phyloP scores from a whole-genome alignment of 2,888 invertebrate genomes.

The Tridacna gigas region DNA sequence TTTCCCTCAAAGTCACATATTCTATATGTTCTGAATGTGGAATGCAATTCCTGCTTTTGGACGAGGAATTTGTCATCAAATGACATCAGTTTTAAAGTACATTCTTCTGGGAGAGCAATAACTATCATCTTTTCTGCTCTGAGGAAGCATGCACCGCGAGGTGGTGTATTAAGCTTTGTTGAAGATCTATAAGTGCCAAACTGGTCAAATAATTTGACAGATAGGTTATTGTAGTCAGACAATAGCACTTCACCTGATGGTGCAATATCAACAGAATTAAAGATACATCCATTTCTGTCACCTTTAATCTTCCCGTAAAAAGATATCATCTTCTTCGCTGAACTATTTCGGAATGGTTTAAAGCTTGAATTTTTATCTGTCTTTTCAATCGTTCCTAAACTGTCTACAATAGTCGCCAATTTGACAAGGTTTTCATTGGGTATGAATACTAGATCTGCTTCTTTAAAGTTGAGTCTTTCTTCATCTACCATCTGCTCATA shows the following conservation, averaged over 20 bases:
- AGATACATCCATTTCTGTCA: slow-evolving; percentile 60
- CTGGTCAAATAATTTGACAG: slow-evolving; percentile 60
- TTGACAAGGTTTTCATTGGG: slow-evolving; percentile 56
- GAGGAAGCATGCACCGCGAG: slow-evolving; percentile 57
- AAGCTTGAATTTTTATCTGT: slow-evolving; percentile 48
- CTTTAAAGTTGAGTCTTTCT: slow-evolving; percentile 59
- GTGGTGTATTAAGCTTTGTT: slow-evolving; percentile 55
- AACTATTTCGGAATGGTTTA: slow-evolving; percentile 54
- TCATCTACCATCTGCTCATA: slow-evolving; percentile 60
- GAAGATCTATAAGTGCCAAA: slow-evolving; percentile 60
- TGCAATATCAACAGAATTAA: slow-evolving; percentile 60
- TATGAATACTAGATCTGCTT: slow-evolving; percentile 56
- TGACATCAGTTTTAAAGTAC: slow-evolving; percentile 58
- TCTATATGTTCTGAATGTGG: slow-evolving; percentile 59
- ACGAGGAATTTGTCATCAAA: slow-evolving; percentile 57
- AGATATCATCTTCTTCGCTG: slow-evolving; percentile 59
- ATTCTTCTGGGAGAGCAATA: slow-evolving; percentile 64
- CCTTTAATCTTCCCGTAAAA: slow-evolving; percentile 61
- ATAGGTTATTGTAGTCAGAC: slow-evolving; percentile 62
- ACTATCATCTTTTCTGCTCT: slow-evolving; percentile 52
- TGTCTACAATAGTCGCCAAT: slow-evolving; percentile 52
- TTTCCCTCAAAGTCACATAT: slow-evolving; percentile 52
- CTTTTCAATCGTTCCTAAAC: slow-evolving; percentile 58
- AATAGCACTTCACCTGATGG: slow-evolving; percentile 59
- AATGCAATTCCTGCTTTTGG: slow-evolving; percentile 47